phyloP scores from a whole-genome alignment of 2,888 invertebrate species.

The Caenorhabditis auriculariae region DNA sequence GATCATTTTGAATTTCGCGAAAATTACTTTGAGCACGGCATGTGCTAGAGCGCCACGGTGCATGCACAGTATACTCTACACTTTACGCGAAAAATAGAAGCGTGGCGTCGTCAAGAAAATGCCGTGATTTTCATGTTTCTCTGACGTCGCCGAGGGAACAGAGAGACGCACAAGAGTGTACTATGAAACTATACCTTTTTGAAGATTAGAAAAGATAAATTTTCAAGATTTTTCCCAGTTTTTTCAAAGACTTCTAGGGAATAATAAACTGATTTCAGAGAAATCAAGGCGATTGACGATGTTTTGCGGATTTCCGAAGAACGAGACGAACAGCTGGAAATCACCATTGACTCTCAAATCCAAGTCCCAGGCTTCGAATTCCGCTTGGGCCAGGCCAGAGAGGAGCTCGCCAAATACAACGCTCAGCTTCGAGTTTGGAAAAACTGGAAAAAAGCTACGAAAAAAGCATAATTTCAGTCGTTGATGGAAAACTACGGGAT shows the following conservation, averaged over 20 bases:
- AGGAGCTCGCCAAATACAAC: conserved; percentile 32
- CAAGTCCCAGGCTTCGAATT: conserved; percentile 19
- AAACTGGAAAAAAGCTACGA: not conserved
- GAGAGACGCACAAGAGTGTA: too few species aligned
- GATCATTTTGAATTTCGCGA: too few species aligned
- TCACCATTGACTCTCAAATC: conserved; percentile 23
- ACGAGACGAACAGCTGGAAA: conserved; percentile 31
- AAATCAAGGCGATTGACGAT: conserved; percentile 45
- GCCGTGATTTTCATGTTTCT: too few species aligned
- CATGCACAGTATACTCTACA: too few species aligned
- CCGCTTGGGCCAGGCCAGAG: conserved; percentile 11
- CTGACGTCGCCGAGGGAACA: too few species aligned
- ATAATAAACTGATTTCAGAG: too few species aligned
- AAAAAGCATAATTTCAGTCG: conserved; percentile 14
- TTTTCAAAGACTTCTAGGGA: too few species aligned
- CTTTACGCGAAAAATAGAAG: too few species aligned
- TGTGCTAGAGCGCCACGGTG: too few species aligned
- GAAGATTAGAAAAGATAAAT: not conserved
- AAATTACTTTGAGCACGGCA: too few species aligned
- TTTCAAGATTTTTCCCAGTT: not conserved
- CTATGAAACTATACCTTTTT: too few species aligned
- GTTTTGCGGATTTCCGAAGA: conserved; percentile 46
- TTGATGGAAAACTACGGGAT: conserved; percentile 59
- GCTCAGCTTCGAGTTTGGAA: conserved; percentile 24
- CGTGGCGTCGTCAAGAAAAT: too few species aligned